phyloP scores from a whole-genome alignment of 2,888 invertebrate genomes.

The Uropetala carovei region DNA sequence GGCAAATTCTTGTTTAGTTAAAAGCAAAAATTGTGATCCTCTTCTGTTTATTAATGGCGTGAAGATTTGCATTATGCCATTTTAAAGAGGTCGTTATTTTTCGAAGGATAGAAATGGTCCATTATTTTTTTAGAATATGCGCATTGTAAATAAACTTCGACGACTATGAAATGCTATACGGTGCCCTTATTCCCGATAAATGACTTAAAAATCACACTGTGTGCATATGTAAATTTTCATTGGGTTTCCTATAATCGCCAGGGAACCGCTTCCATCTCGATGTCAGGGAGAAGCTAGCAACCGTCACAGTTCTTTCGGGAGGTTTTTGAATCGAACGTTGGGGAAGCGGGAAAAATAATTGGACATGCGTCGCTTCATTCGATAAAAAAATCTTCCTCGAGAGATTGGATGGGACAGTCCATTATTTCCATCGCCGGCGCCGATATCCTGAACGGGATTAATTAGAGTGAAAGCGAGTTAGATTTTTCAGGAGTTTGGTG shows the following conservation, averaged over 20 bases:
- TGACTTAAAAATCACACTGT: not conserved
- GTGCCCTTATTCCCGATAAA: not conserved
- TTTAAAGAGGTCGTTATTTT: not conserved
- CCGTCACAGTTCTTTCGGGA: not conserved
- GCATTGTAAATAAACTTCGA: not conserved
- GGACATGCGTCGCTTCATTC: no score
- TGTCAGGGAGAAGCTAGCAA: not conserved
- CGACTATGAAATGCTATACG: not conserved
- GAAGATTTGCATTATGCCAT: not conserved
- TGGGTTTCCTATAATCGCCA: not conserved
- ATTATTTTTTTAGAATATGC: constrained; percentile 1
- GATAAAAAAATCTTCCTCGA: no score
- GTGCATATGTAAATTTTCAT: not conserved
- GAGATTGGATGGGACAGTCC: no score
- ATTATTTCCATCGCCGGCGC: no score
- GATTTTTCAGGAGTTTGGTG: no score
- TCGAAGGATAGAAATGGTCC: not conserved
- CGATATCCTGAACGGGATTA: no score
- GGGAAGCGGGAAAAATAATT: no score
- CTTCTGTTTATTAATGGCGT: not conserved
- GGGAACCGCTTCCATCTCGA: not conserved
- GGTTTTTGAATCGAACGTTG: no score
- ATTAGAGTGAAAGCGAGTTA: no score
- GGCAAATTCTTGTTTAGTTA: no score
- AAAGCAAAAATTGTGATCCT: no score